Base-by-base conservation (phyloP, 2,888 invertebrate genomes). In the Neuroscelio doddi region DNA sequence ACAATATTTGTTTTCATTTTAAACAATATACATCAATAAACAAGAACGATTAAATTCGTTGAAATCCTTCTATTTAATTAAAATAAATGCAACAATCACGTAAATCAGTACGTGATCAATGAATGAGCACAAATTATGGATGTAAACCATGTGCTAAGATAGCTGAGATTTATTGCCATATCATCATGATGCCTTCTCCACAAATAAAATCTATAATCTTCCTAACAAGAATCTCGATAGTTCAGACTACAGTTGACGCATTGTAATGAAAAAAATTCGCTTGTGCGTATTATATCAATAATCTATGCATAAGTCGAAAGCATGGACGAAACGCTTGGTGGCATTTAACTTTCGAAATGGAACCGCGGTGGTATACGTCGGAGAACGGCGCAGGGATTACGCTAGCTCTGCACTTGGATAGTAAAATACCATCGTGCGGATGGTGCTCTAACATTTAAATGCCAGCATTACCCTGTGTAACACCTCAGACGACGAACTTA, bases 261-360 rank as follows among this genome's bases (percentile, higher is more conserved):
- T 7, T 26, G n/a, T n/a, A n/a, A n/a, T 26, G 26, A 8, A 8
- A 26, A 26, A 26, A 26, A 26, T 4, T 26, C 8, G 26, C 26
- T 4, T 26, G 26, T 30, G 30, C 30, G 30, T 30, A 8, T n/a
- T n/a, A n/a, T n/a, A n/a, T n/a, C n/a, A n/a, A n/a, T n/a, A n/a
- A n/a, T n/a, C n/a, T n/a, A n/a, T n/a, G n/a, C n/a, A n/a, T n/a
- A n/a, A n/a, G n/a, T n/a, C 30, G n/a, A 57, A 62, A 62, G 58
- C 55, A 58, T 32, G 36, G 51, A 55, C 55, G 63, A 63, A 67
- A 63, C 63, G 51, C 50, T 51, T 75, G 71, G 80, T 81, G 81
- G 78, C 80, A 81, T 81, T 81, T 81, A 81, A 79, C 80, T 80
- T 81, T 79, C 80, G 80, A 80, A 80, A 81, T 79, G 74, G 73